Conservation (phyloP, 2,888 invertebrate genomes). For the Gisinianus flammeolus region DNA sequence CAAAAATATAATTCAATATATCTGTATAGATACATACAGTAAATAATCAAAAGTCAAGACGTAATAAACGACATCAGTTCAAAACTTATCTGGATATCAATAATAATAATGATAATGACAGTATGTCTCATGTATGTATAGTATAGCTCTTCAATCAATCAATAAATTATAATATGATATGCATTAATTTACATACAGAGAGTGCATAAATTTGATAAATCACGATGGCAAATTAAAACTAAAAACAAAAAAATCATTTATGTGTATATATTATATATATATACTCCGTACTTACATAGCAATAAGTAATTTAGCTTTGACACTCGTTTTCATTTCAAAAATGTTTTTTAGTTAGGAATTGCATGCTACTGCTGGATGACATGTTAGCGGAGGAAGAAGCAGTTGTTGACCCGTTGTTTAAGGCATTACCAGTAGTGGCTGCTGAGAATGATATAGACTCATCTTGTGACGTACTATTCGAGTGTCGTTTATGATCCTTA, state of each 20-base stretch:
- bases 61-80: neutral
- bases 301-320: neutral
- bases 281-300: neutral
- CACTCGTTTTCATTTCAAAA: too few species aligned
- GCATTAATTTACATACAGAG: too few species aligned
- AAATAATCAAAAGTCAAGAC: neutral
- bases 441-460: slow-evolving; percentile 1
- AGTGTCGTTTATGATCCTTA: slow-evolving; percentile 42
- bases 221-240: neutral
- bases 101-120: neutral
- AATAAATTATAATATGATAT: neutral
- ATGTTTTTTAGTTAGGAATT: slow-evolving; percentile 20
- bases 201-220: neutral
- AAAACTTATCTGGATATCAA: neutral
- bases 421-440: neutral
- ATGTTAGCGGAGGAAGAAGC: neutral
- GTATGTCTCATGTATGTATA: too few species aligned
- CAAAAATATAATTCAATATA: too few species aligned
- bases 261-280: neutral
- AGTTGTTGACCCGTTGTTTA: slow-evolving; percentile 9
- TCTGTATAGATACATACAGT: neutral
- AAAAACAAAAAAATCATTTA: neutral
- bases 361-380: slow-evolving; percentile 29
- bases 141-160: neutral
- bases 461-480: slow-evolving; percentile 25